Evolutionary conservation across 2,113 vertebrate species (phyloP), one percentile per base, ranked within the genome.

Genomic region (Chinchilla lanigera): DNA sequence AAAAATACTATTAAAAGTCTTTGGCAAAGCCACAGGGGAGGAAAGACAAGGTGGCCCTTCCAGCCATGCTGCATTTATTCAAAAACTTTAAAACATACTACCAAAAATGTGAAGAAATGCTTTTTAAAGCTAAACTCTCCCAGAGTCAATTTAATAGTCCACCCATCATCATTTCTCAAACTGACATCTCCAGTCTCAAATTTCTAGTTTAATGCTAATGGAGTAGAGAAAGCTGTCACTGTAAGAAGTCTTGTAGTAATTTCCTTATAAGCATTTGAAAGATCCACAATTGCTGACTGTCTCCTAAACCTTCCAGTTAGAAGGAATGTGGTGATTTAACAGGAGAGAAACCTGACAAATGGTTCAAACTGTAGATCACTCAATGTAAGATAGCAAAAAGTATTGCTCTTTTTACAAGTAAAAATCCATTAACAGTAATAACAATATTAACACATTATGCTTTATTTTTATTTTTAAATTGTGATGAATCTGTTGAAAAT

Each of bases 11-110:
- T 96, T 92, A 99, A 96, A 98, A 97, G 96, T 99, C 99, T 99
- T 99, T 99, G 99, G 99, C 98, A 98, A 87, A 99, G 98, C 99
- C 98, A 97, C 98, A 98, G 97, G 71, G 97, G 69, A 96, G 86
- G 73, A 92, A 90, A 97, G 98, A 96, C 97, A 84, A 61, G 60
- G 26, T 26, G 28, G 63, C 63, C 30, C 30, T 63, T 63, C 61
- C 61, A 63, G 61, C 11, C 9, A 63, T 30, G 30, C 30, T 65
- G 33, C 30, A 82, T 12, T 24, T 86, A 90, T 89, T 96, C 77
- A 22, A 50, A 14, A 90, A 56, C 41, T 77, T 86, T 82, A 86
- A 41, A 93, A 52, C 11, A 69, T 60, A 16, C 19, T 35, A 58
- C n/a, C 89, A 89, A 83, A 77, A 60, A 41, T 60, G 44, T 47